These are phyloP conservation scores for Arctocebus calabarensis DNA, from an alignment of 2,797 vertebrate genomes.

Conservation along the genomic window DNA sequence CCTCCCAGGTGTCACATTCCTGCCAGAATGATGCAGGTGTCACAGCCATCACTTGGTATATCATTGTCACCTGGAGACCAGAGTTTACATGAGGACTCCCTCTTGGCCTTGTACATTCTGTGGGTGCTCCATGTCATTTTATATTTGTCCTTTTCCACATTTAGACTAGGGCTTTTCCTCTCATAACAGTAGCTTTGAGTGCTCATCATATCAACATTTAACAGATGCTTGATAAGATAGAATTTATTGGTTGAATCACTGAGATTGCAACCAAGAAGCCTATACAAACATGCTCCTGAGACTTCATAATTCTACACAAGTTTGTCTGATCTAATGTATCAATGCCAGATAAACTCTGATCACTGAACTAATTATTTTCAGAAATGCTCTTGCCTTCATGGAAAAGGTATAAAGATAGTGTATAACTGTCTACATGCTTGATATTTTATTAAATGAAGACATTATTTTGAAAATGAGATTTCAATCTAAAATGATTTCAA, in stretches of 20 bases:
- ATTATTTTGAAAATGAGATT: background rate
- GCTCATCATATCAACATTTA: background rate
- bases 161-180: background rate
- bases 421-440: background rate
- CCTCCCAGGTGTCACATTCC: fast-evolving
- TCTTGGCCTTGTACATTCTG: background rate
- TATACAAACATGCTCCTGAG: background rate
- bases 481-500: background rate
- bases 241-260: background rate
- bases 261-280: background rate
- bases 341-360: background rate
- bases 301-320: background rate
- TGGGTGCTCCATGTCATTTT: background rate
- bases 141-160: background rate
- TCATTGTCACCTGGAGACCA: background rate
- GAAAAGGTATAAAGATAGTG: background rate
- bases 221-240: conserved; percentile 9
- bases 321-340: background rate
- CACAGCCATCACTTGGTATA: background rate
- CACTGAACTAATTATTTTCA: background rate
- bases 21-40: background rate
- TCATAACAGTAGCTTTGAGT: background rate
- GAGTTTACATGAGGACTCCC: background rate
- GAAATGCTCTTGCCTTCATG: background rate
- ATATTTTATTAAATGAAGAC: background rate